Conservation (phyloP, 2,888 invertebrate species). For the Euclidia mi region DNA sequence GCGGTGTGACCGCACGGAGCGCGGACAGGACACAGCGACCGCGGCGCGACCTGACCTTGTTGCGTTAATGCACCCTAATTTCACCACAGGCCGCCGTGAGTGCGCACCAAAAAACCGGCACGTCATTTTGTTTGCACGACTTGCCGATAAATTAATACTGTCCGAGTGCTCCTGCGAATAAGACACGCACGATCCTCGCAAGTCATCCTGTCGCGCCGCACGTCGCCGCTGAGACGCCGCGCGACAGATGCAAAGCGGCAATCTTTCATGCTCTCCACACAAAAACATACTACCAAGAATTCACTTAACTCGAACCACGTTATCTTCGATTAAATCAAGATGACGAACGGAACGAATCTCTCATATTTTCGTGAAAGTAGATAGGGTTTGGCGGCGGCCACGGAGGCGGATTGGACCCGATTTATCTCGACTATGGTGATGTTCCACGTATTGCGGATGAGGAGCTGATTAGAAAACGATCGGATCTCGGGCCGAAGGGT, state of each 20-base stretch:
- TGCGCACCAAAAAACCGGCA: constrained; percentile 81
- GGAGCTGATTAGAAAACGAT: constrained; percentile 86
- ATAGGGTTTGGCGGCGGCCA: constrained; percentile 56
- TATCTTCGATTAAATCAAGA: constrained; percentile 71
- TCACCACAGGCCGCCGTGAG: constrained; percentile 73
- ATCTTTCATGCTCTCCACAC: constrained; percentile 65
- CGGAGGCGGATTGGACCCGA: constrained; percentile 62
- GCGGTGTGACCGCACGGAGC: constrained; percentile 74
- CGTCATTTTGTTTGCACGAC: constrained; percentile 87
- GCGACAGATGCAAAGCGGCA: constrained; percentile 60
- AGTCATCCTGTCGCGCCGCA: constrained; percentile 60
- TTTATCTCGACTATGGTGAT: constrained; percentile 75
- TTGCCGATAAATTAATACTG: constrained; percentile 85
- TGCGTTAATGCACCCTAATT: constrained; percentile 89
- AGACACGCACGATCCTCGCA: constrained; percentile 72
- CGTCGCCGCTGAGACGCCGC: constrained; percentile 36
- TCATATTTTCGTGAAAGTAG: constrained; percentile 68
- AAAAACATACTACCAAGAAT: constrained; percentile 68
- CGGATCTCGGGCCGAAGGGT: constrained; percentile 87
- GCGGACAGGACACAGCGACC: constrained; percentile 52
- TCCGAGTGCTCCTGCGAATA: constrained; percentile 73
- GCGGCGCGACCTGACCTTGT: constrained; percentile 81
- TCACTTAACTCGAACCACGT: constrained; percentile 63
- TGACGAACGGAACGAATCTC: constrained; percentile 70
- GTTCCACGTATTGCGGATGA: constrained; percentile 81